phyloP scores from a whole-genome alignment of 1,140 invertebrate genomes.

The Bombus turneri region DNA sequence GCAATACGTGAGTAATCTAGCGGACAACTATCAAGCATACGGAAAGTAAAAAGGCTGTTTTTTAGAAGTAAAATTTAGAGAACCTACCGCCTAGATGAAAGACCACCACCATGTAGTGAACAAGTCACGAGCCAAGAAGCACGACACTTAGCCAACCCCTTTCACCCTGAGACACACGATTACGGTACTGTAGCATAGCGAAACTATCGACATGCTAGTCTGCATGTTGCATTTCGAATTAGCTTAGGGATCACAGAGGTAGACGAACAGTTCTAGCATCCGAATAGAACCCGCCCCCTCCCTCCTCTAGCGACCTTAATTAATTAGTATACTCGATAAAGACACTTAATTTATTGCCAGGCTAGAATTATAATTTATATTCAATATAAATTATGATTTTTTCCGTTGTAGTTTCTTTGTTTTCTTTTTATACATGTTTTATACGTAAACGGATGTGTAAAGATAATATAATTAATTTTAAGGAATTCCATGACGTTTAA shows the following conservation, averaged over 20 bases:
- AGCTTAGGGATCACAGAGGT: conserved; percentile 30
- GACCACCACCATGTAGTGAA: conserved; percentile 55
- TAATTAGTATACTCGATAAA: conserved; percentile 21
- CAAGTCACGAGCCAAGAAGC: conserved; percentile 62
- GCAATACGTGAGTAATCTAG: conserved; percentile 87
- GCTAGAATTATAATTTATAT: conserved; percentile 35
- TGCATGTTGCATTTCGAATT: conserved; percentile 33
- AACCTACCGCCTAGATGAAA: conserved; percentile 48
- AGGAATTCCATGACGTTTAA: conserved; percentile 1
- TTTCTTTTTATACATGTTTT: background rate
- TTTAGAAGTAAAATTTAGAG: conserved; percentile 54
- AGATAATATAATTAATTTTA: conserved; percentile 20
- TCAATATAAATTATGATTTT: conserved; percentile 20
- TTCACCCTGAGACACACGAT: conserved; percentile 42
- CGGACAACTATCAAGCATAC: conserved; percentile 82
- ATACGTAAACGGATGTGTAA: background rate
- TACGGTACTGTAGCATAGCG: conserved; percentile 51
- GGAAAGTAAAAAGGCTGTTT: conserved; percentile 82
- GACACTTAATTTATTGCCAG: conserved; percentile 27
- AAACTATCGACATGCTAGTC: conserved; percentile 30
- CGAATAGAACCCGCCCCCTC: background rate
- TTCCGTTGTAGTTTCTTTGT: background rate
- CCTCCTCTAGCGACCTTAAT: conserved; percentile 1
- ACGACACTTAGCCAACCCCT: conserved; percentile 58
- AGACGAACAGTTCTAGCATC: conserved; percentile 6